Conservation (phyloP, 2,113 vertebrate species). For the Xerus inauris region DNA sequence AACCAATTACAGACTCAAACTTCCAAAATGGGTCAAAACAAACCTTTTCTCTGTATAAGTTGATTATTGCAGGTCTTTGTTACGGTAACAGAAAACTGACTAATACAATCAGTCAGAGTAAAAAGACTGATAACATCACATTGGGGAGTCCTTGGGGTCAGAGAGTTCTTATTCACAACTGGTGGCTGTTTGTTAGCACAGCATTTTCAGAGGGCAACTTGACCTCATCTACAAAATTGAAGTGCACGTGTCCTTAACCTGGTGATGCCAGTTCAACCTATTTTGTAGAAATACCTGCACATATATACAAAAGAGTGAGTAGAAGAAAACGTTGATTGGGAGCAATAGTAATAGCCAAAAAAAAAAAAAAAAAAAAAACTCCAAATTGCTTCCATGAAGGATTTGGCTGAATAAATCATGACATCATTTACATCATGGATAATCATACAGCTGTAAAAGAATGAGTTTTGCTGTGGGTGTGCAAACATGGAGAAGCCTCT, state of each 20-base stretch:
- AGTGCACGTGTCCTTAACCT: not conserved
- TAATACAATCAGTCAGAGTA: not conserved
- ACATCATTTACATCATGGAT: not conserved
- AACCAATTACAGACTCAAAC: not conserved
- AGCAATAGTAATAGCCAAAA: not conserved
- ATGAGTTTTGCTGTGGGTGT: no score
- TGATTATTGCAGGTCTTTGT: not conserved
- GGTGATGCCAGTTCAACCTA: not conserved
- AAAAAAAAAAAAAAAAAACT: not conserved
- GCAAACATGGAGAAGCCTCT: no score
- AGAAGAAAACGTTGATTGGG: not conserved
- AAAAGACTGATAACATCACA: no score
- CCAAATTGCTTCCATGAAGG: not conserved
- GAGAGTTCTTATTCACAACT: accelerated
- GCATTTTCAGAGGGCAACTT: not conserved
- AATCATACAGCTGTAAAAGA: not conserved
- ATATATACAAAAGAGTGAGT: not conserved
- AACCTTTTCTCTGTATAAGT: not conserved
- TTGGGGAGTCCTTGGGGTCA: accelerated
- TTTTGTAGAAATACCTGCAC: not conserved
- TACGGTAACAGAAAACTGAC: not conserved
- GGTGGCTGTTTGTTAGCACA: not conserved
- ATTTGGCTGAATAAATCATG: not conserved
- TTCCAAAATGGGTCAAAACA: not conserved
- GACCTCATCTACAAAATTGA: not conserved